These are phyloP conservation scores for Macrophya annulata DNA, from an alignment of 2,888 invertebrate species.

Conservation along the genomic window DNA sequence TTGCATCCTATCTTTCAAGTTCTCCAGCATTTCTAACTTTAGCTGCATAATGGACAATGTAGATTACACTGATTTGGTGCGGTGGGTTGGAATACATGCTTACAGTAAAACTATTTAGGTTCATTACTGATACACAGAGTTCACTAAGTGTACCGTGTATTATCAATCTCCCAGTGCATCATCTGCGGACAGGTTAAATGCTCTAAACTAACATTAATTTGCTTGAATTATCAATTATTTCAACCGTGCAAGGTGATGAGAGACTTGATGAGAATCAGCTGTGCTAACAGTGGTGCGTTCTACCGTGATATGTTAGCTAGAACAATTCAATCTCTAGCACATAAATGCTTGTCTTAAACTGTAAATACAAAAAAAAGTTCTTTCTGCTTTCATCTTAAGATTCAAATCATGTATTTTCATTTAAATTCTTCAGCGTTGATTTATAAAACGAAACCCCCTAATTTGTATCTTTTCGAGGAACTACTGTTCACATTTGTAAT, in stretches of 20 bases:
- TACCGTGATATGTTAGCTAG: constrained; percentile 13
- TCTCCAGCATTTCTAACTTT: constrained; percentile 87
- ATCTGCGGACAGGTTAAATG: constrained; percentile 63
- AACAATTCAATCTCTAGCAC: neutral
- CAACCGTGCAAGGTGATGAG: constrained; percentile 46
- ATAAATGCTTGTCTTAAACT: neutral
- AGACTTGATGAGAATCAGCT: constrained; percentile 42
- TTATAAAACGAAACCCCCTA: neutral
- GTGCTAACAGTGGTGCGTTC: constrained; percentile 20
- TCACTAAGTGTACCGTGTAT: constrained; percentile 60
- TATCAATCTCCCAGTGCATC: constrained; percentile 59
- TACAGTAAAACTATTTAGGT: constrained; percentile 57
- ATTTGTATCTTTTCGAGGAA: neutral
- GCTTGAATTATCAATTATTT: constrained; percentile 41
- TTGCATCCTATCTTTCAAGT: constrained; percentile 80
- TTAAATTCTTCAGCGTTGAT: neutral
- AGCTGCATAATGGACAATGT: constrained; percentile 80
- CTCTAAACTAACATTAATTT: constrained; percentile 50
- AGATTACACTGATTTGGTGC: constrained; percentile 58
- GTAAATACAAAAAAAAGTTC: neutral
- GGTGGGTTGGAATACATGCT: constrained; percentile 52
- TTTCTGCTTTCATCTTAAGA: neutral
- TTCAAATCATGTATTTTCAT: neutral
- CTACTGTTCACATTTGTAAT: neutral
- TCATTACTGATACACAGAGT: constrained; percentile 57